Percentiles rank a stretch among this genome's conserved stretches.
Conservation (phyloP, 1,140 invertebrate genomes). For the Heliothis virescens region DNA sequence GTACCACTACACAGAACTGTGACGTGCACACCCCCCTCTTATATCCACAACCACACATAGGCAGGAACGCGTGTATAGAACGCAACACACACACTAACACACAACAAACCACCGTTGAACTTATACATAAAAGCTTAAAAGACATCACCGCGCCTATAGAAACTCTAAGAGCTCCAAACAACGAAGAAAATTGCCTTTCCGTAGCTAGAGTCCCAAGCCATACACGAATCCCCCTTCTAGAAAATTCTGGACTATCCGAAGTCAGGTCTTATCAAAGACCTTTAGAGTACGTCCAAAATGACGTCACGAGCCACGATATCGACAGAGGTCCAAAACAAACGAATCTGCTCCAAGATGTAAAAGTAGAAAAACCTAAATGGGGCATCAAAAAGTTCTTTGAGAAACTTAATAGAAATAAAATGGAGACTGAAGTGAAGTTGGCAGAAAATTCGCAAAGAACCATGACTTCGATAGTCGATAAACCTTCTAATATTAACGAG, state of each 20-base stretch:
- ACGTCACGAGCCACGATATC: conserved; percentile 89
- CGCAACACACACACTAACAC: conserved; percentile 90
- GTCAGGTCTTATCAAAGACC: conserved; percentile 85
- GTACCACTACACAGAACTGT: conserved; percentile 61
- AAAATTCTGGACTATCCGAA: conserved; percentile 74
- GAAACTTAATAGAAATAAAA: conserved; percentile 71
- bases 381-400: conserved; percentile 78
- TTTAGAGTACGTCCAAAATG: conserved; percentile 92
- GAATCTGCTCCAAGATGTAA: conserved; percentile 76
- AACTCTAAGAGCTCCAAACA: conserved; percentile 59
- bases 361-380: conserved; percentile 79
- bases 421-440: conserved; percentile 87
- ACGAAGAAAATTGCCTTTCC: conserved; percentile 71
- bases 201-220: conserved; percentile 66
- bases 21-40: conserved; percentile 77
- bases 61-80: conserved; percentile 95
- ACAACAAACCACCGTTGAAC: conserved; percentile 87
- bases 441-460: conserved; percentile 68
- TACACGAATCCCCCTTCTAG: conserved; percentile 60
- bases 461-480: conserved; percentile 72
- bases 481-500: conserved; percentile 65
- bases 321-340: conserved; percentile 77
- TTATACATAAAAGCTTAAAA: conserved; percentile 91
- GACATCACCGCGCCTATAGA: conserved; percentile 82
- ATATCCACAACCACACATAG: conserved; percentile 93